These are phyloP conservation scores for Mimumesa dahlbomi DNA, from an alignment of 2,888 invertebrate genomes.

Conservation along the genomic window DNA sequence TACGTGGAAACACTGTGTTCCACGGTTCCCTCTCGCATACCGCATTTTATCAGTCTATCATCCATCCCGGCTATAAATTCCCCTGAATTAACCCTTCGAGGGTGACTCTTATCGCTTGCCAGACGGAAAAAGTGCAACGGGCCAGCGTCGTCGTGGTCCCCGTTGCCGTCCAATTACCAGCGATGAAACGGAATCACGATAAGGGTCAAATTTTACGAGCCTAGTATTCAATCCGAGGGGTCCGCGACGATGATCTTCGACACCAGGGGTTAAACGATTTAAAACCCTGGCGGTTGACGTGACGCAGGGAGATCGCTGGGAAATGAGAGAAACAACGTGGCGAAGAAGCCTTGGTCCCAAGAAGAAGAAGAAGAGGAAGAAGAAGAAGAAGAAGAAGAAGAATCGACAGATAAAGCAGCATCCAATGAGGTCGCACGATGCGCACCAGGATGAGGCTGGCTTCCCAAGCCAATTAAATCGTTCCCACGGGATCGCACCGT, in stretches of 20 bases:
- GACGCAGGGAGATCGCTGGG: neutral
- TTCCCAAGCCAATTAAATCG: conserved; percentile 73
- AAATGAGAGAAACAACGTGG: conserved; percentile 14
- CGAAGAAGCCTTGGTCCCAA: conserved; percentile 12
- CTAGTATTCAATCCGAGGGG: conserved; percentile 26
- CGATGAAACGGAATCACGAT: conserved; percentile 42
- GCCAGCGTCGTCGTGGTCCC: neutral
- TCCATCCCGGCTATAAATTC: too few relatives aligned
- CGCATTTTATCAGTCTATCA: too few relatives aligned
- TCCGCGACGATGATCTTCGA: conserved; percentile 56
- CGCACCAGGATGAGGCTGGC: conserved; percentile 33
- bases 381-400: conserved; percentile 23
- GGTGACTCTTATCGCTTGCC: too few relatives aligned
- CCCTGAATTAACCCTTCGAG: too few relatives aligned
- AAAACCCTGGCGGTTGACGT: conserved; percentile 24
- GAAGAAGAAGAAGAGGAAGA: conserved; percentile 22
- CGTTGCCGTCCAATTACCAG: conserved; percentile 32
- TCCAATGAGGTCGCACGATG: conserved; percentile 45
- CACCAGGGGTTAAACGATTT: conserved; percentile 56
- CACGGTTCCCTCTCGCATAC: too few relatives aligned
- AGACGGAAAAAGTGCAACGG: too few relatives aligned
- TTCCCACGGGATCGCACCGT: conserved; percentile 78
- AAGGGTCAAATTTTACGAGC: conserved; percentile 59
- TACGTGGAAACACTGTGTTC: too few relatives aligned
- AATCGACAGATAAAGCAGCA: conserved; percentile 39